Percentiles rank a stretch among this genome's conserved stretches.
These are phyloP conservation scores for Macrotrachela quadricornifera DNA, from an alignment of 1,140 invertebrate species.

Conservation along the genomic window DNA sequence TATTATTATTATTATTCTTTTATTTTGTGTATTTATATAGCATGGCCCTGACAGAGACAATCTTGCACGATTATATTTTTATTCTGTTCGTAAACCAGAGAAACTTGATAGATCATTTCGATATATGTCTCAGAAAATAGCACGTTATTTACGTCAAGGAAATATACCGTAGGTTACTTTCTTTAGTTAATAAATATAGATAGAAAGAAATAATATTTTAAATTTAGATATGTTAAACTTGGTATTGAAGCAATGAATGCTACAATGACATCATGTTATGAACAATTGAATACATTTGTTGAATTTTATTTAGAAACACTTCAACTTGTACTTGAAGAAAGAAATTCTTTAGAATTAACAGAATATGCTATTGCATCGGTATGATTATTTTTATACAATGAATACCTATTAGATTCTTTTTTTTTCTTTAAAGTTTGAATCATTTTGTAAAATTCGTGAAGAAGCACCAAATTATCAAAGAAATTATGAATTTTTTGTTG, in stretches of 20 bases:
- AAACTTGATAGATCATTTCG: constrained; percentile 92
- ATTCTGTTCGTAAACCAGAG: constrained; percentile 82
- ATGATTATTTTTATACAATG: too few species aligned
- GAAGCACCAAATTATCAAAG: constrained; percentile 94
- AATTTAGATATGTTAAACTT: constrained; percentile 56
- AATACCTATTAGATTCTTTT: too few species aligned
- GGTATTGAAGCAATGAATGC: constrained; percentile 96
- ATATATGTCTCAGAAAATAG: constrained; percentile 61
- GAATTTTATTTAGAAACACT: constrained; percentile 96
- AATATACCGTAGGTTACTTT: background rate
- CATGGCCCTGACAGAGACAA: constrained; percentile 50
- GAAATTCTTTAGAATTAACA: too few species aligned
- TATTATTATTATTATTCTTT: too few species aligned
- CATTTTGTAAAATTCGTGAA: constrained; percentile 73
- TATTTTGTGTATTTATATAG: constrained; percentile 39
- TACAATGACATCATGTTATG: constrained; percentile 64
- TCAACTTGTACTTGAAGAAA: constrained; percentile 39
- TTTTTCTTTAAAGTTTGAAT: too few species aligned
- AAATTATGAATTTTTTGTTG: constrained; percentile 94
- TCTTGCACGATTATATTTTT: constrained; percentile 95
- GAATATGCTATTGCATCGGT: too few species aligned
- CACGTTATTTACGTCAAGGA: background rate
- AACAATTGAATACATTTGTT: constrained; percentile 88
- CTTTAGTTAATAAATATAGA: too few species aligned
- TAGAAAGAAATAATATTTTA: too few species aligned